Base-by-base conservation (phyloP, 2,888 invertebrate species). In the Andrena minutula region DNA sequence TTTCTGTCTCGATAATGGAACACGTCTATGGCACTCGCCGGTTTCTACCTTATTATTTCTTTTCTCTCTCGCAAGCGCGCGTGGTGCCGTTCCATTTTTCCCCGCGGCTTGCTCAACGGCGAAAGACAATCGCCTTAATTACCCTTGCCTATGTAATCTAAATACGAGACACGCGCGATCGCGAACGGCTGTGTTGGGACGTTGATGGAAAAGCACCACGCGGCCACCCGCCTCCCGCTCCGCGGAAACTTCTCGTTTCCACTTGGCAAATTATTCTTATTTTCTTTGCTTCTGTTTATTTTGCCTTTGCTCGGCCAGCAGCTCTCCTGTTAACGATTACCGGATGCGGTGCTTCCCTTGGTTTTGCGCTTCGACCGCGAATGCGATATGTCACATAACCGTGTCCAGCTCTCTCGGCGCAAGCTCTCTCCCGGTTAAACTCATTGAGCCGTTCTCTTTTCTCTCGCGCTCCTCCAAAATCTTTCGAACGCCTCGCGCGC, bases 361-460 rank as follows among this genome's bases (percentile, higher is more conserved):
- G 69, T 75, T 84, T 84, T 81, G 63, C 72, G 75, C 85, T 85
- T 86, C 49, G 28, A 65, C 58, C 72, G 77, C 69, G 74, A 76
- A 71, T 66, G 70, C 79, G 56, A 77, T 71, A 53, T 76, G 28
- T 65, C 76, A 23, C 23, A 72, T 76, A 75, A 82, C 58, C 76
- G 64, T 73, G 65, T 35, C 68, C 77, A 84, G 76, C 87, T 87
- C 81, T 81, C 82, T 80, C 77, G 56, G 77, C 79, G 75, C 82
- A 81, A 82, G 74, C 83, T 88, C 88, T 88, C 88, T 88, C 79
- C 80, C 77, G 51, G 26, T 79, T 71, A 56, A 49, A 47, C 28
- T 61, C 10, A 49, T 26, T 47, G 41, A 41, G 66, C 72, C 82
- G 71, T 84, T 74, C 79, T 86, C 86, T 83, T 83, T 79, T 83